Base-by-base conservation (phyloP, 2,888 invertebrate species). In the Acanthopleura granulata region DNA sequence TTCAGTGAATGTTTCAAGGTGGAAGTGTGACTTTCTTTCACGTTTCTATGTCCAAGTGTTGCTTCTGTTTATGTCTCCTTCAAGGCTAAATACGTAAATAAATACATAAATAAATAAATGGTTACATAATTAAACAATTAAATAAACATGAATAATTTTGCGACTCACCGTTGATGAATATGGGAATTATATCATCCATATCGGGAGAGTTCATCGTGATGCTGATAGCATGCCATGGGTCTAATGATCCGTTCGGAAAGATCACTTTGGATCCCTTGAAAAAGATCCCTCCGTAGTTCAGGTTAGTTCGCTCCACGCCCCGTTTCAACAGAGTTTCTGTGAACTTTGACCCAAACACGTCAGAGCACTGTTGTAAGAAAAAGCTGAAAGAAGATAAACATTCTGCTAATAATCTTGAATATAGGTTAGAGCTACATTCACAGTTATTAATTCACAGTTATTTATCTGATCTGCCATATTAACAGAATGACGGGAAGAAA, bases 201-300 rank as follows among this genome's bases (percentile, higher is more conserved):
- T 22, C 14, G 29, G 29, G 66, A 27, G 16, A 18, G 72, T 86
- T 86, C 57, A 86, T 83, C 3, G 88, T 86, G 22, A 92, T 86
- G 16, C 92, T 91, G 73, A 92, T 85, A 4, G 91, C 91, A 83
- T 92, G 92, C 92, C 92, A 92, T 3, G 92, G 92, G 91, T 97
- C 97, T 72, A 96, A 93, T 0, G 95, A 94, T 30, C 97, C 97
- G 86, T 97, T 97, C 9, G 96, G 95, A 86, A 94, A 97, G 0
- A 96, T 93, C 12, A 96, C 94, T 81, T 95, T 94, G 15, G 93
- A 92, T 0, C 94, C 94, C 16, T 93, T 90, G 51, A 96, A 93
- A 76, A 94, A 92, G 6, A 95, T 90, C 0, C 93, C 96, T 0
- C 97, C 97, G 85, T 96, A 97, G 73, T 89, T 86, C 11, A 83